Evolutionary conservation across 2,888 invertebrate genomes (phyloP).

Genomic region (Netelia fuscicornis): DNA sequence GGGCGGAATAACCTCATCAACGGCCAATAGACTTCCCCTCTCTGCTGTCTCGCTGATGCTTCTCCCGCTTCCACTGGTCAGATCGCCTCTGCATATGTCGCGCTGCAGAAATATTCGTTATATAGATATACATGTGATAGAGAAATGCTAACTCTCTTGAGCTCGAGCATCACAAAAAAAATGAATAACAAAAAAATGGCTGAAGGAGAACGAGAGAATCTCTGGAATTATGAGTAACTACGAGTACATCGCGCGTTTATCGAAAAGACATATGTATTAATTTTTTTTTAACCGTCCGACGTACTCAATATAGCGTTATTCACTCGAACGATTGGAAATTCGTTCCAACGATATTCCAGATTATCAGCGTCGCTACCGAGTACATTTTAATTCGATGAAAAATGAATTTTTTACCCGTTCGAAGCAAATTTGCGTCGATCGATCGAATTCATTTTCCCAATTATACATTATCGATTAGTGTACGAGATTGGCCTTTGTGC

Average conservation of each 20-base stretch:
- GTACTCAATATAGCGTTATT: too few relatives aligned
- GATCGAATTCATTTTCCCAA: not conserved
- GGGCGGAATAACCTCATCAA: constrained; percentile 82
- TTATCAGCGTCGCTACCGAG: not conserved
- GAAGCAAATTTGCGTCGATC: not conserved
- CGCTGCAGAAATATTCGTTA: constrained; percentile 39
- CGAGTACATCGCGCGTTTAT: constrained; percentile 9
- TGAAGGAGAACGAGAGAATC: constrained; percentile 21
- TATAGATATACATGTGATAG: constrained; percentile 10
- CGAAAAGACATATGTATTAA: not conserved
- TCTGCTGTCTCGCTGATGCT: constrained; percentile 72
- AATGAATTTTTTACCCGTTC: not conserved
- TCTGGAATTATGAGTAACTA: not conserved
- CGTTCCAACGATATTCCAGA: not conserved
- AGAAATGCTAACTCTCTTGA: constrained; percentile 32
- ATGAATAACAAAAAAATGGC: constrained; percentile 25
- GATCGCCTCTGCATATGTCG: constrained; percentile 53
- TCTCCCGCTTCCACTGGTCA: constrained; percentile 47
- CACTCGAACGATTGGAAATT: not conserved
- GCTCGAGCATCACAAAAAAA: constrained; percentile 29
- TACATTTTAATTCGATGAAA: not conserved
- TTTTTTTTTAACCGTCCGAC: not conserved
- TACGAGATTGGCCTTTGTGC: too few relatives aligned
- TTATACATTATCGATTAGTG: too few relatives aligned
- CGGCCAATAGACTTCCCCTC: constrained; percentile 76